Conservation (phyloP, 2,113 vertebrate species). For the Lontra canadensis region DNA sequence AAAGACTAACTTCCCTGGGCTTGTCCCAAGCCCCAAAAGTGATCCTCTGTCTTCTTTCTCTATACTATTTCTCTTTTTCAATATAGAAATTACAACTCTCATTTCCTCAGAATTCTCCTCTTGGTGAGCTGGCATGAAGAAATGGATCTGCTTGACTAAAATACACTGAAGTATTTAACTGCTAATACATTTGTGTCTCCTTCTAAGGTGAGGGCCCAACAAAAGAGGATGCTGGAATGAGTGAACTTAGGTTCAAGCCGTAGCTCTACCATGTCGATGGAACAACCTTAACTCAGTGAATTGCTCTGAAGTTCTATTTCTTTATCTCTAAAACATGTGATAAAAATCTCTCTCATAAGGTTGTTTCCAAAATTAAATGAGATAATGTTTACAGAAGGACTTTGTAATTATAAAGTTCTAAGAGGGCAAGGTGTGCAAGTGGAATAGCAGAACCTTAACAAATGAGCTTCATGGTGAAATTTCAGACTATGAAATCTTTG, state of each 20-base stretch:
- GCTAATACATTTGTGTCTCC: background rate
- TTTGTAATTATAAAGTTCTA: conserved; percentile 2
- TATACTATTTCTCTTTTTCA: conserved; percentile 6
- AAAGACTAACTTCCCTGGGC: background rate
- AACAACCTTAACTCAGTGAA: background rate
- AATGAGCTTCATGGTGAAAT: conserved; percentile 29
- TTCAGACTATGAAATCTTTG: background rate
- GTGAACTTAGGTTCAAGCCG: background rate
- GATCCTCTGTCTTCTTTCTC: background rate
- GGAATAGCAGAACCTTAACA: background rate
- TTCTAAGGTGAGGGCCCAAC: background rate
- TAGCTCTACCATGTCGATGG: background rate
- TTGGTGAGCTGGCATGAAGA: background rate
- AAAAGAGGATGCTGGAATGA: background rate
- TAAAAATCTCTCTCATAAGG: conserved; percentile 6
- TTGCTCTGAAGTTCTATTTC: conserved; percentile 34
- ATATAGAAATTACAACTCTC: background rate
- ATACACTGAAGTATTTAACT: background rate
- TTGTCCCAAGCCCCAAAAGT: background rate
- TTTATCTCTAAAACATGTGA: conserved; percentile 42
- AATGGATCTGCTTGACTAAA: background rate
- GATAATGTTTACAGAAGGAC: background rate
- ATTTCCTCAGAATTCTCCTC: conserved; percentile 11
- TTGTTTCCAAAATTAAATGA: conserved; percentile 62
- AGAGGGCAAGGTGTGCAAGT: background rate